Base-by-base conservation (phyloP, 2,888 invertebrate genomes). In the Troides oblongomaculatus region DNA sequence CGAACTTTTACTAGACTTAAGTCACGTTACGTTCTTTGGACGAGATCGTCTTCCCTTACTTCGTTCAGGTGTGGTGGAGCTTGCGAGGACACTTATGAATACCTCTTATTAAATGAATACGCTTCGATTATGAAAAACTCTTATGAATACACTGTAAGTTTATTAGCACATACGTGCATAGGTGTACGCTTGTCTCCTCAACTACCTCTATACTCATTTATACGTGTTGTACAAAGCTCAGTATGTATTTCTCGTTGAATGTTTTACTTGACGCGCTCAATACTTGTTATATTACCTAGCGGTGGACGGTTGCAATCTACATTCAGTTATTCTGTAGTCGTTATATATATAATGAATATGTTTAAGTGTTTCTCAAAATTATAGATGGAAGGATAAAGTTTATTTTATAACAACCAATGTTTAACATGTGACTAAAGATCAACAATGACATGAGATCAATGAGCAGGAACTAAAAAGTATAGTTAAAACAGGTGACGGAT, bases 81-180 rank as follows among this genome's bases (percentile, higher is more conserved):
- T 21, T 14, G 21, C 18, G 21, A 5, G 18, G 56, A 8, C 56
- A 56, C 56, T 56, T 56, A 56, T 56, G 56, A 56, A 21, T 56
- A 56, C 56, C 21, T 21, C 18, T 56, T 56, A 56, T 21, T 56
- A 56, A 56, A 56, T 56, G 64, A 71, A 68, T 83, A 86, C 85
- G 86, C 88, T 87, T 87, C 82, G 81, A 85, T 81, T 84, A 84
- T 84, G 80, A 81, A 79, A 70, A 78, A 83, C 83, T 46, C 89
- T 90, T 90, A 90, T 90, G 90, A 90, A 79, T 85, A 85, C 79
- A 78, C 75, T 72, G 82, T 83, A 76, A 75, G 79, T 71, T 73
- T 79, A 73, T 80, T 81, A 78, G 79, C 79, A 75, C 80, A 83
- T 85, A 84, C 82, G 84, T 87, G 64, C 30, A 67, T 67, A 64